A percentile compares a stretch with the other conserved stretches of the same genome.
Evolutionary conservation across 2,797 vertebrate species (phyloP).

Genomic region (Clarias fuscus): DNA sequence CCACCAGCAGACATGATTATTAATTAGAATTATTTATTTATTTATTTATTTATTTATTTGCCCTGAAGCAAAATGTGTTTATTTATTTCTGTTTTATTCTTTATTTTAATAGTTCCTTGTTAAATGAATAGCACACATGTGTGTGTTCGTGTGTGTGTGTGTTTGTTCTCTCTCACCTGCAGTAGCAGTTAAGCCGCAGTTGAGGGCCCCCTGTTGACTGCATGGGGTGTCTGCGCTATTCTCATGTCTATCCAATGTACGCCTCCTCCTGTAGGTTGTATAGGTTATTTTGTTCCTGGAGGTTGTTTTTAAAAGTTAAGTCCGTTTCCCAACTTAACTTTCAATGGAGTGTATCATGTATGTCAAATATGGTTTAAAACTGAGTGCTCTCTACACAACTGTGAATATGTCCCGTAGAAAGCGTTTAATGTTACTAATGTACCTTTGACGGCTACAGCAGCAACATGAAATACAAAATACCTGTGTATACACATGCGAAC

Average conservation of each 20-base stretch:
- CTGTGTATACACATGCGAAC: neutral
- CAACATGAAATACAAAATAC: neutral
- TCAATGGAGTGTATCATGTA: neutral
- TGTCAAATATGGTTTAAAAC: neutral
- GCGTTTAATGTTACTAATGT: neutral
- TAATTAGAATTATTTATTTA: neutral
- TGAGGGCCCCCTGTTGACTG: conserved; percentile 53
- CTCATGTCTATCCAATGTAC: neutral
- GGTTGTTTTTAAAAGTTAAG: neutral
- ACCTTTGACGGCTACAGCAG: neutral
- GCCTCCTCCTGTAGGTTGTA: neutral
- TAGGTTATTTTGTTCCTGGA: neutral
- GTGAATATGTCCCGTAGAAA: neutral
- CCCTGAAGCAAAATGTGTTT: neutral
- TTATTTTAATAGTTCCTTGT: neutral
- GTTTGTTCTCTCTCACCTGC: conserved; percentile 33
- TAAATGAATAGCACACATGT: neutral
- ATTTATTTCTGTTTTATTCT: neutral
- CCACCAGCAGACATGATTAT: neutral
- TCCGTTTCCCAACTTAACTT: neutral
- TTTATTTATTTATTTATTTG: neutral
- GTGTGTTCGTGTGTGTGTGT: neutral
- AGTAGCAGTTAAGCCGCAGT: conserved; percentile 18
- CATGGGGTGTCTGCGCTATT: conserved; percentile 29
- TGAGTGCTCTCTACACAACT: neutral